A percentile compares a stretch with the other conserved stretches of the same genome.
phyloP scores from a whole-genome alignment of 2,888 invertebrate genomes.

The Marronus borbonicus region DNA sequence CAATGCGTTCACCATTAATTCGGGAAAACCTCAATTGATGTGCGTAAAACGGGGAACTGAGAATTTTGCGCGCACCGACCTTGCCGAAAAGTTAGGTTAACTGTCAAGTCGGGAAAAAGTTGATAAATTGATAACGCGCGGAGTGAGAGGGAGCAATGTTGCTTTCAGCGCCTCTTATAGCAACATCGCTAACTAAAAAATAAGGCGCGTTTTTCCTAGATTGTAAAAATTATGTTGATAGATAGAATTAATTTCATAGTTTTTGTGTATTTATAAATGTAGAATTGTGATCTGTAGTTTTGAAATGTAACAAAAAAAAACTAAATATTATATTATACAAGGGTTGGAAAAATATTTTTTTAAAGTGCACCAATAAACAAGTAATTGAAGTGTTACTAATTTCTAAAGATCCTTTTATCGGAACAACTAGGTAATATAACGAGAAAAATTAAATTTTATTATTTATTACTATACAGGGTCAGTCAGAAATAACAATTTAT shows the following conservation, averaged over 20 bases:
- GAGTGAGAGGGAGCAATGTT: background rate
- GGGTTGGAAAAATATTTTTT: no score
- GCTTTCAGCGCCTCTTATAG: background rate
- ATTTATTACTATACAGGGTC: no score
- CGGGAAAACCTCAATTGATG: background rate
- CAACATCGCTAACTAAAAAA: background rate
- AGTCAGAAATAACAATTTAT: no score
- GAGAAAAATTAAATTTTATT: no score
- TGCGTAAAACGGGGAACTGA: slow-evolving; percentile 12
- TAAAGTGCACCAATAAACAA: no score
- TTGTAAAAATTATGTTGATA: background rate
- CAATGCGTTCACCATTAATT: background rate
- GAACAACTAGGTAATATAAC: no score
- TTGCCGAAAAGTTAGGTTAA: slow-evolving; percentile 40
- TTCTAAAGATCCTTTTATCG: no score
- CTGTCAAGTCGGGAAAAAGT: slow-evolving; percentile 4
- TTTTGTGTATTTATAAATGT: no score
- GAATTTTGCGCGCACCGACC: slow-evolving; percentile 20
- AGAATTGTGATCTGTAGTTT: no score
- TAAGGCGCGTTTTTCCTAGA: background rate
- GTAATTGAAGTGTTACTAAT: no score
- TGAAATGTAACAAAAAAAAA: no score
- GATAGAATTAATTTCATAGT: background rate
- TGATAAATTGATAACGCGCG: slow-evolving; percentile 4
- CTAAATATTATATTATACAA: no score